Percentiles rank a stretch among this genome's conserved stretches.
phyloP scores from a whole-genome alignment of 2,888 invertebrate species.

The Pycnomerus fuliginosus region DNA sequence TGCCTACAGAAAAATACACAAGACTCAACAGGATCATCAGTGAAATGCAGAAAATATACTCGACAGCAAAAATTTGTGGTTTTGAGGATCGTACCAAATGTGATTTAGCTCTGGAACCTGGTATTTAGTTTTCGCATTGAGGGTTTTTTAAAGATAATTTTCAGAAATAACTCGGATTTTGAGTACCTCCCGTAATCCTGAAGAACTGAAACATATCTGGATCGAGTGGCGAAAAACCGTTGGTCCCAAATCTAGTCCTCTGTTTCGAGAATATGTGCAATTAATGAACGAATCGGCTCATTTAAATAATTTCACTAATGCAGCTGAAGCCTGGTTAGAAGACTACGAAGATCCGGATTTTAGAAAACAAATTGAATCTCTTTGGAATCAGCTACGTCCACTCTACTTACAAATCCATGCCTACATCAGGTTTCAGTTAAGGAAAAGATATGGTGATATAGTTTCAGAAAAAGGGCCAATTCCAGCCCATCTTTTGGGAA shows the following conservation, averaged over 20 bases:
- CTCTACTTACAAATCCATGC: conserved; percentile 82
- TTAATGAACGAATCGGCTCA: conserved; percentile 70
- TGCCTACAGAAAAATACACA: conserved; percentile 67
- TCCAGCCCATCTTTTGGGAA: conserved; percentile 73
- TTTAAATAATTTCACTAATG: conserved; percentile 69
- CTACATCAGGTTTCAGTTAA: conserved; percentile 72
- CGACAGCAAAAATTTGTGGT: conserved; percentile 76
- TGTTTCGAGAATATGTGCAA: conserved; percentile 67
- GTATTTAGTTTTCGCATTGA: too few species aligned
- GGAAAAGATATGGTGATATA: conserved; percentile 70
- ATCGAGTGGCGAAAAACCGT: conserved; percentile 74
- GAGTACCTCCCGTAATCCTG: conserved; percentile 69
- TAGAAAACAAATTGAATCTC: conserved; percentile 63
- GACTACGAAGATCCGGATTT: conserved; percentile 73
- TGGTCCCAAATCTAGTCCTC: conserved; percentile 57
- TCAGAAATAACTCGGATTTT: conserved; percentile 70
- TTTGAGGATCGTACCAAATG: conserved; percentile 64
- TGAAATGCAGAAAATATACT: conserved; percentile 75
- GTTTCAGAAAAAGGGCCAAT: conserved; percentile 69
- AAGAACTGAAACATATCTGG: conserved; percentile 81
- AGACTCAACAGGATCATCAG: conserved; percentile 63
- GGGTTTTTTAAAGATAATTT: conserved; percentile 5
- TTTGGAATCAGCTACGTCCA: conserved; percentile 76
- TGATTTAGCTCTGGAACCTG: conserved; percentile 72
- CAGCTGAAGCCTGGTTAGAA: conserved; percentile 69